Evolutionary conservation across 2,797 vertebrate species (phyloP).

Genomic region (Siniperca undulata): DNA sequence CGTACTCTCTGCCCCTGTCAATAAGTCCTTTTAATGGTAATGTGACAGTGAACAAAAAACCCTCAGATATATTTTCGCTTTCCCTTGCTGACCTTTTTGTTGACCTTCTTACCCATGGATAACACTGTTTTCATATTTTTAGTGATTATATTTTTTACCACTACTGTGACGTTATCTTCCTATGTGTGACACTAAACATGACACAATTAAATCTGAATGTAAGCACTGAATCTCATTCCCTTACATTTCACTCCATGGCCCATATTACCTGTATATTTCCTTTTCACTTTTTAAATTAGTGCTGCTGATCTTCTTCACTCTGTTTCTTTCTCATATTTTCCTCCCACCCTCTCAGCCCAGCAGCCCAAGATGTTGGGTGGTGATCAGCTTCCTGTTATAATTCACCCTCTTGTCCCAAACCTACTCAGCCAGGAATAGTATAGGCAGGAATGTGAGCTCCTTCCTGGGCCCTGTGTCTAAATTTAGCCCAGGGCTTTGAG

Average conservation of each 20-base stretch:
- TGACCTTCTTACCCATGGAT: neutral
- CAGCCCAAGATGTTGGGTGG: constrained; percentile 9
- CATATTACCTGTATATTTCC: neutral
- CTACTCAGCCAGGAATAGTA: constrained; percentile 74
- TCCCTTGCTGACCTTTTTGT: neutral
- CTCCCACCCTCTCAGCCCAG: constrained; percentile 5
- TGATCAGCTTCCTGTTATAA: constrained; percentile 62
- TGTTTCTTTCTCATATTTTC: neutral
- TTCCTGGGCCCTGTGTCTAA: constrained; percentile 70
- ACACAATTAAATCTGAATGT: neutral
- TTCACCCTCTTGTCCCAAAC: constrained; percentile 60
- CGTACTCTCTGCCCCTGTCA: neutral
- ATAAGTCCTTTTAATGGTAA: neutral
- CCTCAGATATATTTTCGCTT: neutral
- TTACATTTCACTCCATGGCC: neutral
- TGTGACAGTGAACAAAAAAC: neutral
- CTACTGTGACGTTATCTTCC: neutral
- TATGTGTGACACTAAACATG: neutral
- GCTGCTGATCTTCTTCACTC: neutral
- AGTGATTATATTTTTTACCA: neutral
- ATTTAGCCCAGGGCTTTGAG: constrained; percentile 80
- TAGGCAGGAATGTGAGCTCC: constrained; percentile 74
- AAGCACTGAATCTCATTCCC: neutral
- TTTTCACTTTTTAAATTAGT: neutral
- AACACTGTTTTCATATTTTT: neutral